A percentile compares a stretch with the other conserved stretches of the same genome.
These are phyloP conservation scores for Parambassis ranga DNA, from an alignment of 2,797 vertebrate genomes.

Conservation along the genomic window DNA sequence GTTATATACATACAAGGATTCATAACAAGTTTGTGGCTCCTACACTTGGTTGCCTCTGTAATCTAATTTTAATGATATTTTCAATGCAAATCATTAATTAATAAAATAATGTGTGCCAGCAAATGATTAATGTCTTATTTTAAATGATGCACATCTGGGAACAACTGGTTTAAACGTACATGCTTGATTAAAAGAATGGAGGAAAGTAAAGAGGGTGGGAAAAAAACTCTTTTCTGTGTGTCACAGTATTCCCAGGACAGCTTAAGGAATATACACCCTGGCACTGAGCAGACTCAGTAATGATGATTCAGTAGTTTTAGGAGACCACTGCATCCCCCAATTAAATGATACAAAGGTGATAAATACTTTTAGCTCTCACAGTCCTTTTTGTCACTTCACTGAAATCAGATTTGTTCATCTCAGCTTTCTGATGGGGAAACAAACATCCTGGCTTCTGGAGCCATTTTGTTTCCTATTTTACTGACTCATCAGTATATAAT, in stretches of 20 bases:
- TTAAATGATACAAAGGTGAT: conserved; percentile 47
- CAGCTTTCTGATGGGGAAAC: conserved; percentile 1
- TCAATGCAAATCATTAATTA: conserved; percentile 69
- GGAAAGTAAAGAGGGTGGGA: conserved; percentile 1
- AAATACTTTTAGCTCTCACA: conserved; percentile 23
- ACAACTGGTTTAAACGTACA: conserved; percentile 56
- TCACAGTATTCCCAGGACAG: conserved; percentile 29
- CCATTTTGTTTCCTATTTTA: conserved; percentile 15
- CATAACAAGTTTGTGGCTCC: conserved; percentile 24
- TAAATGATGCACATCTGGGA: conserved; percentile 53
- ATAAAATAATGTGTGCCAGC: conserved; percentile 58
- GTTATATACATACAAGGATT: conserved; percentile 38
- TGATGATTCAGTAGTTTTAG: conserved; percentile 24
- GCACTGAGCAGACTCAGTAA: conserved; percentile 21
- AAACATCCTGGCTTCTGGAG: neutral
- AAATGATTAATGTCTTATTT: conserved; percentile 69
- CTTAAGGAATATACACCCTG: conserved; percentile 29
- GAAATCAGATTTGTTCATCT: conserved; percentile 26
- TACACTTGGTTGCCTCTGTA: conserved; percentile 57
- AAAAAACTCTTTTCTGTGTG: neutral
- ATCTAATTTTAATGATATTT: conserved; percentile 68
- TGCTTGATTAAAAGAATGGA: conserved; percentile 48
- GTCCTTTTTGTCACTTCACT: conserved; percentile 19
- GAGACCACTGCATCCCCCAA: conserved; percentile 6
- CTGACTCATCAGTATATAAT: conserved; percentile 48